Evolutionary conservation across 2,888 invertebrate species (phyloP).

Genomic region (Esperia sulphurella): DNA sequence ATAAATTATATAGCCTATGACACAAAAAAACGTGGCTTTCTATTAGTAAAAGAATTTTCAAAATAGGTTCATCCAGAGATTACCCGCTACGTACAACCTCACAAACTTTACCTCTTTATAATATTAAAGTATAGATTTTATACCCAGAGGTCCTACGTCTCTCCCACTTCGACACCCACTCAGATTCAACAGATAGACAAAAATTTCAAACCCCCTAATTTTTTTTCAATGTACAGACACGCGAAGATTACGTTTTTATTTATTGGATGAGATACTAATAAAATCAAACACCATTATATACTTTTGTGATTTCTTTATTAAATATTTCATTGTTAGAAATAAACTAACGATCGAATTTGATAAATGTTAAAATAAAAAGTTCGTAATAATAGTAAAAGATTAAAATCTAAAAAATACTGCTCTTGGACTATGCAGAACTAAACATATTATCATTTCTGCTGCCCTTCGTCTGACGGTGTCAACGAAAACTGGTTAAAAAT

Average conservation of each 20-base stretch:
- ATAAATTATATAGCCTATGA: too few relatives aligned
- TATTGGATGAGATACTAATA: background rate
- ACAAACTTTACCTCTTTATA: too few relatives aligned
- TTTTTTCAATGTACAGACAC: too few relatives aligned
- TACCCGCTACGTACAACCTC: too few relatives aligned
- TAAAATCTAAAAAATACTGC: constrained; percentile 77
- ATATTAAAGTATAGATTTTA: too few relatives aligned
- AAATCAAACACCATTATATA: constrained; percentile 47
- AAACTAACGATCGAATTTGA: constrained; percentile 77
- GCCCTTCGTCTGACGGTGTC: constrained; percentile 56
- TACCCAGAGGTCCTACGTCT: too few relatives aligned
- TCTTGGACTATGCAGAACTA: constrained; percentile 73
- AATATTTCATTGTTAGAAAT: constrained; percentile 79
- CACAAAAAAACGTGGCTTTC: too few relatives aligned
- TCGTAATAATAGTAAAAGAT: constrained; percentile 63
- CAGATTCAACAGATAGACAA: too few relatives aligned
- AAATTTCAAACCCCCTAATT: too few relatives aligned
- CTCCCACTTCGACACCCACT: too few relatives aligned
- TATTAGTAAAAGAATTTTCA: too few relatives aligned
- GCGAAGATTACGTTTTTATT: background rate
- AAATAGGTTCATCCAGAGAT: too few relatives aligned
- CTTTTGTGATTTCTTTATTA: constrained; percentile 77
- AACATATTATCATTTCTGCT: constrained; percentile 56
- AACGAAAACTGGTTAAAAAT: constrained; percentile 56
- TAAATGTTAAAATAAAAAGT: constrained; percentile 72